Percentiles rank a stretch among this genome's conserved stretches.
Evolutionary conservation across 2,888 invertebrate genomes (phyloP).

Genomic region (Neocrepidodera transversa): DNA sequence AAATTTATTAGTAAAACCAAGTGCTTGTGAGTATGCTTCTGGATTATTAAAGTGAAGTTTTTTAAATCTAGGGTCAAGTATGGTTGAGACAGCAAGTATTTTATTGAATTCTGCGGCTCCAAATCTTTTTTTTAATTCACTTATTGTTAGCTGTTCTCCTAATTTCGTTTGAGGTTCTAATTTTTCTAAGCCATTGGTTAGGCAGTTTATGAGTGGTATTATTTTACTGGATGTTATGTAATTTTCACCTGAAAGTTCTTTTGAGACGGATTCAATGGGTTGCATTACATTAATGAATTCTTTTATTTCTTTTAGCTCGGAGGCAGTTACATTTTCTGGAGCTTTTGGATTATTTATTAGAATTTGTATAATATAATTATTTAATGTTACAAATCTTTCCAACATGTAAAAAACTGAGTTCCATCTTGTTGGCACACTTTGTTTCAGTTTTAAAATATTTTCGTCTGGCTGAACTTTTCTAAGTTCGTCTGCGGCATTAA

Average conservation of each 20-base stretch:
- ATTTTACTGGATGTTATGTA: slow-evolving; percentile 1
- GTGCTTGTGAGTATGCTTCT: neutral
- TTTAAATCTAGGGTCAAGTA: neutral
- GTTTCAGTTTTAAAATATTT: too few species aligned
- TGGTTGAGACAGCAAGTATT: neutral
- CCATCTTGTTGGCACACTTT: too few species aligned
- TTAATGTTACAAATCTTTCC: too few species aligned
- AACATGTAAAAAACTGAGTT: too few species aligned
- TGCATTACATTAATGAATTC: neutral
- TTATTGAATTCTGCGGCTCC: neutral
- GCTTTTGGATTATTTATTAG: too few species aligned
- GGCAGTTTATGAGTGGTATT: neutral
- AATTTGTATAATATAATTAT: too few species aligned
- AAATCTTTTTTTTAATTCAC: neutral
- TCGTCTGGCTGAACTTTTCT: too few species aligned
- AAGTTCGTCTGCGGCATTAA: too few species aligned
- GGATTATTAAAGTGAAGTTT: neutral
- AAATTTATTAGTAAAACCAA: neutral
- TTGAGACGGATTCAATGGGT: neutral
- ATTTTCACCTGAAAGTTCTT: neutral
- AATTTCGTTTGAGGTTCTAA: neutral
- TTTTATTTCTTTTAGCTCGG: neutral
- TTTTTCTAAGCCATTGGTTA: neutral
- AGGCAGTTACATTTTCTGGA: too few species aligned
- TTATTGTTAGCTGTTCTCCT: neutral